phyloP scores from a whole-genome alignment of 2,797 vertebrate genomes.

The Macropodus opercularis region DNA sequence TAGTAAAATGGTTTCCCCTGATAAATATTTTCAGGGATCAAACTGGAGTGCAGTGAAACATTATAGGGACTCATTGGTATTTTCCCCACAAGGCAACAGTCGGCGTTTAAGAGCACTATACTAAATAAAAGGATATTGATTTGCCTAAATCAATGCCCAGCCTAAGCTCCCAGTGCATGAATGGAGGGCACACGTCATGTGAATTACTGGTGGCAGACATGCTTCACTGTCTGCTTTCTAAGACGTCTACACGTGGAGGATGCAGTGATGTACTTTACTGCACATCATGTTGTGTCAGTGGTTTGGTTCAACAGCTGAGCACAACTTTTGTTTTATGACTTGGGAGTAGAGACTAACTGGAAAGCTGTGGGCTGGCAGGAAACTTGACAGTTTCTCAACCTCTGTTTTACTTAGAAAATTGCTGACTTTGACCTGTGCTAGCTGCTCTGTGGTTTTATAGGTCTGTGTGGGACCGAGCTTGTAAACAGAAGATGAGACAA shows the following conservation, averaged over 20 bases:
- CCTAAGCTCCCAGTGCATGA: constrained; percentile 61
- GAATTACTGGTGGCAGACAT: constrained; percentile 42
- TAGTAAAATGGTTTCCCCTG: constrained; percentile 51
- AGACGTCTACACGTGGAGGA: constrained; percentile 5
- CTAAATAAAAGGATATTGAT: constrained; percentile 72
- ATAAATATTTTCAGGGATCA: constrained; percentile 66
- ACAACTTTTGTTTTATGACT: constrained; percentile 57
- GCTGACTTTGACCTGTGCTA: constrained; percentile 72
- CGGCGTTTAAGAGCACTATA: constrained; percentile 68
- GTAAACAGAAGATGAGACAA: constrained; percentile 73
- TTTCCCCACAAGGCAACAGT: constrained; percentile 51
- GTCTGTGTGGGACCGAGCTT: constrained; percentile 56
- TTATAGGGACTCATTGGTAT: constrained; percentile 63
- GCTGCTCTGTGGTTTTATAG: constrained; percentile 67
- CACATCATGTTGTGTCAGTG: constrained; percentile 17
- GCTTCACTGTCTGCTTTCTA: constrained; percentile 26
- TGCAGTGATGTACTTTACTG: constrained; percentile 9
- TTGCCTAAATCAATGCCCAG: constrained; percentile 55
- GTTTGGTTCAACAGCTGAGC: constrained; percentile 12
- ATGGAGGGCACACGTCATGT: constrained; percentile 49
- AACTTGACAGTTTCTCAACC: constrained; percentile 62
- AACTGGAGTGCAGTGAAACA: constrained; percentile 49
- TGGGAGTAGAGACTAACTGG: constrained; percentile 43
- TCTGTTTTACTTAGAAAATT: constrained; percentile 73
- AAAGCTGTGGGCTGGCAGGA: constrained; percentile 52